Base-by-base conservation (phyloP, 2,797 vertebrate genomes). In the Ceyx erithaca region DNA sequence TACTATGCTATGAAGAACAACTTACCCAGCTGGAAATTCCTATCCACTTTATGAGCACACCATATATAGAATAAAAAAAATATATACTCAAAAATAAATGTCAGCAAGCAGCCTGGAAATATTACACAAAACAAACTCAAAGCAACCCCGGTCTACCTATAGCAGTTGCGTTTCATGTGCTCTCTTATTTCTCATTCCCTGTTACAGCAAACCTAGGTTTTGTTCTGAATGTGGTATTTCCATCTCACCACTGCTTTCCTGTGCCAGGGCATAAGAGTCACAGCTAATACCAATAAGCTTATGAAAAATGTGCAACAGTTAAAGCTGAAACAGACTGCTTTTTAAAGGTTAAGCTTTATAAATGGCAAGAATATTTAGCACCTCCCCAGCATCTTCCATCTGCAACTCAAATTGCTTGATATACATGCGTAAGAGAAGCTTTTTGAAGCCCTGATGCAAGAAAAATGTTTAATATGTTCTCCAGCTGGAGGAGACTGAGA, bases 341-440 rank as follows among this genome's bases (percentile, higher is more conserved):
- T 93, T 79, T 89, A 95, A 95, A 95, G 91, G 89, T 85, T 91
- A 89, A 89, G 89, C 67, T 88, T 94, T 92, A 94, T 88, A 94
- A 94, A 96, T 46, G 87, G 91, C 84, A 95, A 70, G 89, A 91
- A 43, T 78, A 93, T 95, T 94, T 91, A 95, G 91, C 95, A 92
- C 89, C 82, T 95, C 92, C 92, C 80, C 71, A 93, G 89, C 89
- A 93, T 92, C 92, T 66, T 80, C 93, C 92, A 95, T 95, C 92
- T 92, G 93, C 80, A 83, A 43, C 85, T 89, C 91, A 21, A 58
- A 82, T 69, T 31, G 55, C 93, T 80, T 31, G 70, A 92, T 71
- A 80, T 94, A 85, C 87, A 90, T 49, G 67, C 71, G 3, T 25
- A 70, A 95, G 54, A 5, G n/a, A 87, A 92, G 72, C 79, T 87